Conservation (phyloP, 1,140 invertebrate genomes). For the Drosophila pachea region DNA sequence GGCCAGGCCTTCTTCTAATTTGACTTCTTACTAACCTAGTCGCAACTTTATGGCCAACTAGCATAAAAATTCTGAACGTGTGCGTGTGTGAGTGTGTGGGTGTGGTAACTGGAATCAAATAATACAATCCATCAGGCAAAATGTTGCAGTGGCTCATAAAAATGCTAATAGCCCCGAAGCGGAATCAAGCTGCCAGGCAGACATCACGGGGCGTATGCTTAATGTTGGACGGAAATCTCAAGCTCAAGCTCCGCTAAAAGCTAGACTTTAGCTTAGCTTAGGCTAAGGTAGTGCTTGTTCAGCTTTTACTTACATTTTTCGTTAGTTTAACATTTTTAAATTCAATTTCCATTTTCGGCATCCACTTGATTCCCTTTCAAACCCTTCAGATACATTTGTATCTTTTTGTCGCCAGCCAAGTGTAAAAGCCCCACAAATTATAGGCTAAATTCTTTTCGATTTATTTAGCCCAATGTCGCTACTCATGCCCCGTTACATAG, state of each 20-base stretch:
- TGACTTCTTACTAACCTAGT: slow-evolving; percentile 17
- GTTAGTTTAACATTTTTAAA: too few relatives aligned
- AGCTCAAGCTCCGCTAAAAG: neutral
- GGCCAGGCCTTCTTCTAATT: slow-evolving; percentile 29
- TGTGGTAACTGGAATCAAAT: slow-evolving; percentile 37
- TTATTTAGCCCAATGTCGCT: slow-evolving; percentile 11
- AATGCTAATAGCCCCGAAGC: slow-evolving; percentile 48
- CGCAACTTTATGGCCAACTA: slow-evolving; percentile 35
- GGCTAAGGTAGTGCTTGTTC: too few relatives aligned
- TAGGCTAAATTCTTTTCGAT: slow-evolving; percentile 5
- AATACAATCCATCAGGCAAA: slow-evolving; percentile 34
- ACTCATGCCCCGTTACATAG: neutral
- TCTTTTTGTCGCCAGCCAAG: slow-evolving; percentile 14
- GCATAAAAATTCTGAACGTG: slow-evolving; percentile 19
- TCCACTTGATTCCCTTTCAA: neutral
- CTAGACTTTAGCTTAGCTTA: neutral
- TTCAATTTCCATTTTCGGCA: neutral
- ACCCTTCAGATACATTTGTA: slow-evolving; percentile 6
- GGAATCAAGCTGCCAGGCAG: slow-evolving; percentile 4
- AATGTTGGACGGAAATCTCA: slow-evolving; percentile 10
- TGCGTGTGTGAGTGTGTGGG: neutral
- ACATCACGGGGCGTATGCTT: slow-evolving; percentile 41
- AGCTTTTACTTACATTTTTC: neutral
- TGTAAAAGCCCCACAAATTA: slow-evolving; percentile 13
- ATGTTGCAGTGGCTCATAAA: slow-evolving; percentile 39